These are phyloP conservation scores for Pelodiscus sinensis DNA, from an alignment of 2,113 vertebrate genomes.

Conservation along the genomic window DNA sequence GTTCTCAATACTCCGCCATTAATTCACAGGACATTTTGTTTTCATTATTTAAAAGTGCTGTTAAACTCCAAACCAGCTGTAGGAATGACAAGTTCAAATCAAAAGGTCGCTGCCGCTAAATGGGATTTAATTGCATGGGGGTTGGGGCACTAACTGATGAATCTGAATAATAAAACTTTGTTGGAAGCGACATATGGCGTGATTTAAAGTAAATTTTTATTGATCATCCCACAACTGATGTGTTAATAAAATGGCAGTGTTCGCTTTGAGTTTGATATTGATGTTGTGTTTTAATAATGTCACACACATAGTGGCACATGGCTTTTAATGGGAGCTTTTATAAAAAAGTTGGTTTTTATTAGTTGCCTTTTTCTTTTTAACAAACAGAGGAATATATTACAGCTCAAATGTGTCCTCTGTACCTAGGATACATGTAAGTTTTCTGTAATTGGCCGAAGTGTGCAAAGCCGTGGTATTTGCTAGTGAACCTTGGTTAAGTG, in stretches of 20 bases:
- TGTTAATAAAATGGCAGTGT: conserved; percentile 51
- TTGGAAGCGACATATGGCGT: conserved; percentile 54
- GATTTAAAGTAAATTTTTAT: conserved; percentile 51
- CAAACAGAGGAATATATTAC: conserved; percentile 2
- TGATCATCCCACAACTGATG: conserved; percentile 23
- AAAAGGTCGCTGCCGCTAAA: conserved; percentile 51
- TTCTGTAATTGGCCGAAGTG: conserved; percentile 69
- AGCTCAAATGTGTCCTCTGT: conserved; percentile 52
- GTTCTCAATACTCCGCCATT: not conserved
- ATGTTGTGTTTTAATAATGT: conserved; percentile 44
- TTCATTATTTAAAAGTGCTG: conserved; percentile 32
- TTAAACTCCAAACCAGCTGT: conserved; percentile 55
- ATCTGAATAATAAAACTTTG: conserved; percentile 55
- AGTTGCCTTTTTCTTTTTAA: conserved; percentile 22
- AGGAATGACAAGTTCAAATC: conserved; percentile 37
- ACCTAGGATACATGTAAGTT: conserved; percentile 68
- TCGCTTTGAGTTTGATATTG: conserved; percentile 3
- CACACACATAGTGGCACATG: not conserved
- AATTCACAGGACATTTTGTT: conserved; percentile 13
- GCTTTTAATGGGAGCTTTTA: conserved; percentile 2
- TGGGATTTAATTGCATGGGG: conserved; percentile 60
- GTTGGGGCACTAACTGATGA: conserved; percentile 43
- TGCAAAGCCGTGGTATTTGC: conserved; percentile 67
- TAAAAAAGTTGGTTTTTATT: conserved; percentile 27
- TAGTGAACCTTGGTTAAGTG: conserved; percentile 64